Percentiles rank a stretch among this genome's conserved stretches.
Evolutionary conservation across 2,113 vertebrate genomes (phyloP).

Genomic region (Ibidorhyncha struthersii): DNA sequence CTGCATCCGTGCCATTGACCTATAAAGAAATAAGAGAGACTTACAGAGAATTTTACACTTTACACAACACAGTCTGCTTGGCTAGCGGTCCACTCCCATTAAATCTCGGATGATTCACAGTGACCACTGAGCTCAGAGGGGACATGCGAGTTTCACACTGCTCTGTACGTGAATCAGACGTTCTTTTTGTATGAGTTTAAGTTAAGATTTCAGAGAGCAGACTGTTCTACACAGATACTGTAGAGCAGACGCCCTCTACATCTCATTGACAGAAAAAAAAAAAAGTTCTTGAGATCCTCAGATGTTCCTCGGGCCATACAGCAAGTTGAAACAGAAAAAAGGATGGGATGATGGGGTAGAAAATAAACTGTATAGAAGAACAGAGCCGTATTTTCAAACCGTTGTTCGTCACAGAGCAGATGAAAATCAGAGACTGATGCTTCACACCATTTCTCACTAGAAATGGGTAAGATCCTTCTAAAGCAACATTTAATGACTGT

Average conservation of each 20-base stretch:
- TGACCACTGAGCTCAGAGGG: background rate
- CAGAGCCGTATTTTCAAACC: background rate
- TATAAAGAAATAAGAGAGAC: constrained; percentile 50
- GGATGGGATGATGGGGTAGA: background rate
- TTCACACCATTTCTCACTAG: background rate
- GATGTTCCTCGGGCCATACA: background rate
- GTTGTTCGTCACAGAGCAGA: background rate
- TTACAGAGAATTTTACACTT: background rate
- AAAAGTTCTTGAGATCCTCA: background rate
- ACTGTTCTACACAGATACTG: background rate
- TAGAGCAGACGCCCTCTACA: background rate
- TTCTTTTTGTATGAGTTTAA: background rate
- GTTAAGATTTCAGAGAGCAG: background rate
- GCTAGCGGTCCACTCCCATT: background rate
- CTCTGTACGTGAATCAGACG: background rate
- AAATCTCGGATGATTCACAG: background rate
- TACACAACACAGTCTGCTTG: background rate
- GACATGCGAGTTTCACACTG: background rate
- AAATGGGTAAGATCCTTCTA: background rate
- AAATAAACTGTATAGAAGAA: background rate
- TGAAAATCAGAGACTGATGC: background rate
- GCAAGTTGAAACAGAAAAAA: background rate
- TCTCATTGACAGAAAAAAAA: background rate
- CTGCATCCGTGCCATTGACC: constrained; percentile 96
- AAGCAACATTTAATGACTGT: background rate